These are phyloP conservation scores for Ornithorhynchus anatinus DNA, from an alignment of 2,113 vertebrate genomes.

Conservation along the genomic window DNA sequence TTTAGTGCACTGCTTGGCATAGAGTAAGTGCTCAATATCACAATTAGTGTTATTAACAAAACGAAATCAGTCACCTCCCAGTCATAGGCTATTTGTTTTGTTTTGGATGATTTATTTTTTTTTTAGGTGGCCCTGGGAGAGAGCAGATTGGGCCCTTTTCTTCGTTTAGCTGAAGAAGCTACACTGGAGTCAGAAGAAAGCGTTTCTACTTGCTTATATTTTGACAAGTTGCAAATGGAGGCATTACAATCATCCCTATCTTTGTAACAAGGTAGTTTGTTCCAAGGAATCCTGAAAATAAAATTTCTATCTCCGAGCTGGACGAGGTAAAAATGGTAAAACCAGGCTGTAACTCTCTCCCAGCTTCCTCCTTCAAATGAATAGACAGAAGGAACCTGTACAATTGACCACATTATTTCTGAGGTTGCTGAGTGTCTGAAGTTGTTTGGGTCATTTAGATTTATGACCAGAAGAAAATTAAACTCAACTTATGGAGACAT, in stretches of 20 bases:
- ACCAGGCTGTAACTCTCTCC: not conserved
- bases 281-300: not conserved
- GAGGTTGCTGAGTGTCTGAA: constrained; percentile 17
- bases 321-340: not conserved
- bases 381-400: not conserved
- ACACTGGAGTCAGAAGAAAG: not conserved
- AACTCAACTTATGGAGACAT: constrained; percentile 21
- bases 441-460: constrained; percentile 38
- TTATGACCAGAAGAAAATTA: constrained; percentile 62
- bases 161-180: not conserved
- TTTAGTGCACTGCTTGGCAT: no score
- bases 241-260: not conserved
- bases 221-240: not conserved
- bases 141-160: not conserved
- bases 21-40: no score
- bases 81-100: no score
- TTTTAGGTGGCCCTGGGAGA: no score
- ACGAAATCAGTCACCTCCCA: no score
- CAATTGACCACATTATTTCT: constrained; percentile 31
- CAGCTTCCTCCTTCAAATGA: not conserved
- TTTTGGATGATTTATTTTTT: no score
- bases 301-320: constrained; percentile 4
- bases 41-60: no score
- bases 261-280: not conserved
- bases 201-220: not conserved